These are phyloP conservation scores for Sebastolobus altivelis DNA, from an alignment of 2,797 vertebrate species.

Conservation along the genomic window DNA sequence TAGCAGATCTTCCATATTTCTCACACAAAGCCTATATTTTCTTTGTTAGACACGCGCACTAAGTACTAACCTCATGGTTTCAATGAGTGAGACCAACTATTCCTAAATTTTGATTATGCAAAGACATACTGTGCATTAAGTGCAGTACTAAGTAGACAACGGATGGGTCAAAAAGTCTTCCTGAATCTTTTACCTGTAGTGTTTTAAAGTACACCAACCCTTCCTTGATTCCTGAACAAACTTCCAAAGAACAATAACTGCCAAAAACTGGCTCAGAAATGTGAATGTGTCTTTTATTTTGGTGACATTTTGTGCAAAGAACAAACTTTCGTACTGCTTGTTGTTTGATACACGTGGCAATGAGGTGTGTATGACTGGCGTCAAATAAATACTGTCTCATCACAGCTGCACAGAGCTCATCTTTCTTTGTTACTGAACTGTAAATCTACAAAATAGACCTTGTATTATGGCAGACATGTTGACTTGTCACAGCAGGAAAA, in stretches of 20 bases:
- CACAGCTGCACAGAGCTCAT: slow-evolving; percentile 33
- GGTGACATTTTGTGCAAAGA: slow-evolving; percentile 63
- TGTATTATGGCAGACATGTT: background rate
- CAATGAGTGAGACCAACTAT: slow-evolving; percentile 51
- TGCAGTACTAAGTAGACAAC: slow-evolving; percentile 38
- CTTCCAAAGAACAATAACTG: slow-evolving; percentile 78
- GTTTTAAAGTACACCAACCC: slow-evolving; percentile 50
- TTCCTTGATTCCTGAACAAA: slow-evolving; percentile 55
- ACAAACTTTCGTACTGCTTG: slow-evolving; percentile 68
- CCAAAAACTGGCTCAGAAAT: slow-evolving; percentile 69
- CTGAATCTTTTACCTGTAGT: slow-evolving; percentile 53
- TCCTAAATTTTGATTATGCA: slow-evolving; percentile 78
- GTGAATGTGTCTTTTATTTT: slow-evolving; percentile 69
- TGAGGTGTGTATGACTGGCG: slow-evolving; percentile 45
- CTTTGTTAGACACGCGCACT: slow-evolving; percentile 36
- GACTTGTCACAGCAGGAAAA: background rate
- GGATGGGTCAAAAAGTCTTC: slow-evolving; percentile 74
- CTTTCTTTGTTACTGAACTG: slow-evolving; percentile 2
- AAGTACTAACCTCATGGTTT: slow-evolving; percentile 59
- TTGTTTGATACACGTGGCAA: slow-evolving; percentile 69
- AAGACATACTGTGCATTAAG: slow-evolving; percentile 49
- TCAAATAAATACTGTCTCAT: slow-evolving; percentile 78
- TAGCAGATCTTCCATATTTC: slow-evolving; percentile 68
- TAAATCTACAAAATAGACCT: background rate
- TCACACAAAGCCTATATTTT: slow-evolving; percentile 40